A percentile compares a stretch with the other conserved stretches of the same genome.
Evolutionary conservation across 2,888 invertebrate species (phyloP).

Genomic region (Coleophora deauratella): DNA sequence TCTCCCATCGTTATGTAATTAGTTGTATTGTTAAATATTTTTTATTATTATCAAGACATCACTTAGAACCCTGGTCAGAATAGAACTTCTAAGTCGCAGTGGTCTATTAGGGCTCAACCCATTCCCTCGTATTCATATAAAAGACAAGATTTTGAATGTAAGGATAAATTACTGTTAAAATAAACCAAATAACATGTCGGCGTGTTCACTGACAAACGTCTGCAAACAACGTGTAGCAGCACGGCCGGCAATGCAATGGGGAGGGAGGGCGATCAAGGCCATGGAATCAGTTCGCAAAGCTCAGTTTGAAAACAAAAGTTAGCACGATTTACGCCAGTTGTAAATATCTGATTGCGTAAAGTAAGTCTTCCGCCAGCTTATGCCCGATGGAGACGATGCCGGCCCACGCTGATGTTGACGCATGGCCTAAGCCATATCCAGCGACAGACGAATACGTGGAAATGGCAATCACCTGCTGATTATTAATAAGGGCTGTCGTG

Average conservation of each 20-base stretch:
- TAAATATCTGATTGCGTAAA: slow-evolving; percentile 35
- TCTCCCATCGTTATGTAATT: no score
- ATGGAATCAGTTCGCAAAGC: slow-evolving; percentile 28
- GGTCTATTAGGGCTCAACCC: no score
- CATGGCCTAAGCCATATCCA: slow-evolving; percentile 13
- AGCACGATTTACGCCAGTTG: slow-evolving; percentile 45
- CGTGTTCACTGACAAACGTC: slow-evolving; percentile 35
- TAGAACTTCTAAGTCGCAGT: no score
- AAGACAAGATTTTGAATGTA: no score
- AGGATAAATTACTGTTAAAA: no score
- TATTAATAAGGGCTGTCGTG: slow-evolving; percentile 18
- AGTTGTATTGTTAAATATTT: no score
- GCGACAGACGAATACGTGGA: slow-evolving; percentile 10
- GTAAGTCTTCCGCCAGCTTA: slow-evolving; percentile 8
- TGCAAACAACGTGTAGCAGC: slow-evolving; percentile 45
- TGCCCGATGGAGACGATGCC: slow-evolving; percentile 11
- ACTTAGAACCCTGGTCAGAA: no score
- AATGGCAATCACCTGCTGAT: slow-evolving; percentile 18
- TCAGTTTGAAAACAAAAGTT: slow-evolving; percentile 61
- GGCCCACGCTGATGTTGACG: slow-evolving; percentile 24
- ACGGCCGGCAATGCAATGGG: slow-evolving; percentile 32
- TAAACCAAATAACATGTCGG: no score
- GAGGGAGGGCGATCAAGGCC: slow-evolving; percentile 43
- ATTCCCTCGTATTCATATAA: no score
- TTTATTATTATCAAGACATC: no score